These are phyloP conservation scores for Glossophaga mutica DNA, from an alignment of 2,797 vertebrate genomes.

Conservation along the genomic window DNA sequence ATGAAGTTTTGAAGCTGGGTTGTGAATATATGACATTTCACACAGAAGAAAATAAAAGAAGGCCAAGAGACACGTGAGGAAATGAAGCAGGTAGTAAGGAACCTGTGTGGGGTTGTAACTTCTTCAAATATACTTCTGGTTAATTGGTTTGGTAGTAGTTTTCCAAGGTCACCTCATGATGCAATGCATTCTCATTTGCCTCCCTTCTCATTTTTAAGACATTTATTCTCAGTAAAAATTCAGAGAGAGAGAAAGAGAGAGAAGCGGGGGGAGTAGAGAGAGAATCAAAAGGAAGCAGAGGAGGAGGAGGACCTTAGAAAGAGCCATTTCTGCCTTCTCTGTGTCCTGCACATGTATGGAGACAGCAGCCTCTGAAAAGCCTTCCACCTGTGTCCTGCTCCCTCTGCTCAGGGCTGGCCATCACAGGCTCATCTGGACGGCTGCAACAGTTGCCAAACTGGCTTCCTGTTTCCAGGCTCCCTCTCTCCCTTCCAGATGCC, in stretches of 20 bases:
- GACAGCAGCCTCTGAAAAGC: not conserved
- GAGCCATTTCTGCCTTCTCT: not conserved
- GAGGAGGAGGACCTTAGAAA: not conserved
- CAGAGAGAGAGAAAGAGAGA: not conserved
- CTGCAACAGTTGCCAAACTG: not conserved
- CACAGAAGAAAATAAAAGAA: not conserved
- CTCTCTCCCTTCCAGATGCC: not conserved
- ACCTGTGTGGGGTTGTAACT: not conserved
- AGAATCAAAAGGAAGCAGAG: not conserved
- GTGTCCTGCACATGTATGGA: not conserved
- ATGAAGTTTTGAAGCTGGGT: not conserved
- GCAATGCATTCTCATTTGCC: not conserved
- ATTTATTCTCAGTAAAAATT: not conserved
- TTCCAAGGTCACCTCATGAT: not conserved
- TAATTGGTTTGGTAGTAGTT: not conserved
- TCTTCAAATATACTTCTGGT: not conserved
- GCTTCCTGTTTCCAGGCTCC: not conserved
- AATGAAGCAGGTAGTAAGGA: not conserved
- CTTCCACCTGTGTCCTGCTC: not conserved
- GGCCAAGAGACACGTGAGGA: not conserved
- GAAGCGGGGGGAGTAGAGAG: too few relatives aligned
- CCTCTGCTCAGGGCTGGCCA: not conserved
- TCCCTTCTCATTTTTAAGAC: not conserved
- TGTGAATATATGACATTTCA: not conserved
- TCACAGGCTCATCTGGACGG: not conserved